Evolutionary conservation across 2,888 invertebrate species (phyloP).

Genomic region (Choreutis nemorana): DNA sequence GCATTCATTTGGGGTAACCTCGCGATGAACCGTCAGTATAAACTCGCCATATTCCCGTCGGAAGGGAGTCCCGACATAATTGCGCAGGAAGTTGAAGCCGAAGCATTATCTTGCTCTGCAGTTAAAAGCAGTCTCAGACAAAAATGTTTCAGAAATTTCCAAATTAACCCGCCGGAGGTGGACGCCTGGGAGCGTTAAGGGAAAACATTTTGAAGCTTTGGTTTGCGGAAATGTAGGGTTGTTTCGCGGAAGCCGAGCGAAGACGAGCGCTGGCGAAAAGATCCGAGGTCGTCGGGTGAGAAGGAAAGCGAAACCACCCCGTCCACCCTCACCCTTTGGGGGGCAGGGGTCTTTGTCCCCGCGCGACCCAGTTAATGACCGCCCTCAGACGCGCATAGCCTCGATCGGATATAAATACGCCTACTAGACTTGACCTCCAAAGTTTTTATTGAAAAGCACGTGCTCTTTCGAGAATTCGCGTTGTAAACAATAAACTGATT

Average conservation of each 20-base stretch:
- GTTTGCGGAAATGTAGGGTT: conserved; percentile 36
- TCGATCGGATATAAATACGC: conserved; percentile 63
- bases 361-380: conserved; percentile 65
- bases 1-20: conserved; percentile 48
- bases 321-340: conserved; percentile 29
- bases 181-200: conserved; percentile 31
- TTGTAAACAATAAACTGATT: conserved; percentile 36
- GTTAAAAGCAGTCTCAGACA: conserved; percentile 37
- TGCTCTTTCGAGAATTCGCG: conserved; percentile 42
- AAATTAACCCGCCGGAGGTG: conserved; percentile 55
- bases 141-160: conserved; percentile 38
- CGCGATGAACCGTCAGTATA: conserved; percentile 33
- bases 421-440: conserved; percentile 67
- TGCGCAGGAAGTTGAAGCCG: conserved; percentile 29
- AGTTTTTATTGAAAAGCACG: conserved; percentile 65
- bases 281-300: conserved; percentile 16
- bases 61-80: conserved; percentile 22
- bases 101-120: conserved; percentile 24
- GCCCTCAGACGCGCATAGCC: conserved; percentile 57
- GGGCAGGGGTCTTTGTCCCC: conserved; percentile 56
- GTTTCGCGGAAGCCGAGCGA: conserved; percentile 30
- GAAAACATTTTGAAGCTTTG: conserved; percentile 36
- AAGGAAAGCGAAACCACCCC: conserved; percentile 55
- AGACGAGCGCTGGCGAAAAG: conserved; percentile 24
- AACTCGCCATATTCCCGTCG: conserved; percentile 20